Percentiles rank a stretch among this genome's conserved stretches.
These are phyloP conservation scores for Ramazzottius varieornatus DNA, from an alignment of 2,888 invertebrate species.

Conservation along the genomic window DNA sequence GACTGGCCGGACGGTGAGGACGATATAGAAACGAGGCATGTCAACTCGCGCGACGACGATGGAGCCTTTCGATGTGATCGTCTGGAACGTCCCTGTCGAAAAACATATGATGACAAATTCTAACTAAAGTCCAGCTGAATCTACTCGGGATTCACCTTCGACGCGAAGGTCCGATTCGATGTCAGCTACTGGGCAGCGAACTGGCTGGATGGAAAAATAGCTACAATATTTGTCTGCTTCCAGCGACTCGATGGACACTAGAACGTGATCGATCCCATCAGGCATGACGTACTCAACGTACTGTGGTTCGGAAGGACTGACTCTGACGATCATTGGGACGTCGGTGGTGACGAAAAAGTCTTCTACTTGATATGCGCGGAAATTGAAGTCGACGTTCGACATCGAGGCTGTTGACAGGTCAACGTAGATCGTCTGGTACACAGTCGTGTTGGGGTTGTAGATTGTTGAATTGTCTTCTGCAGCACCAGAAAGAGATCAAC, in stretches of 20 bases:
- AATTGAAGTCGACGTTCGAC: constrained; percentile 10
- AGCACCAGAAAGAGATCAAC: too few relatives aligned
- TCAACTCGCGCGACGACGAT: neutral
- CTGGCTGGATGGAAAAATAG: neutral
- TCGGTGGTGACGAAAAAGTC: constrained; percentile 12
- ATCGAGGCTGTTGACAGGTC: constrained; percentile 16
- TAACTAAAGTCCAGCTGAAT: too few relatives aligned
- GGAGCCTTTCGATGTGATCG: neutral
- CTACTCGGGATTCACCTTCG: too few relatives aligned
- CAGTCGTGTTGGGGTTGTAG: constrained; percentile 5
- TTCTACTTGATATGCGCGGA: constrained; percentile 12
- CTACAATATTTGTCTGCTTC: neutral
- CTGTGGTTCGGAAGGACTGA: constrained; percentile 17
- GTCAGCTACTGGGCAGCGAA: neutral
- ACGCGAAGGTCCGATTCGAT: neutral
- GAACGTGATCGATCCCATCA: constrained; percentile 14
- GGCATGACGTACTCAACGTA: constrained; percentile 18
- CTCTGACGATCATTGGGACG: constrained; percentile 7
- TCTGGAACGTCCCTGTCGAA: neutral
- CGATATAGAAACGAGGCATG: neutral
- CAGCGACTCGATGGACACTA: constrained; percentile 13
- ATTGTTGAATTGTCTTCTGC: too few relatives aligned
- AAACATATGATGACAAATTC: too few relatives aligned
- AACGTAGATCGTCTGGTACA: constrained; percentile 14
- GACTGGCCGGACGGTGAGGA: neutral